phyloP scores from a whole-genome alignment of 2,113 vertebrate species.

The Bujurquina vittata region DNA sequence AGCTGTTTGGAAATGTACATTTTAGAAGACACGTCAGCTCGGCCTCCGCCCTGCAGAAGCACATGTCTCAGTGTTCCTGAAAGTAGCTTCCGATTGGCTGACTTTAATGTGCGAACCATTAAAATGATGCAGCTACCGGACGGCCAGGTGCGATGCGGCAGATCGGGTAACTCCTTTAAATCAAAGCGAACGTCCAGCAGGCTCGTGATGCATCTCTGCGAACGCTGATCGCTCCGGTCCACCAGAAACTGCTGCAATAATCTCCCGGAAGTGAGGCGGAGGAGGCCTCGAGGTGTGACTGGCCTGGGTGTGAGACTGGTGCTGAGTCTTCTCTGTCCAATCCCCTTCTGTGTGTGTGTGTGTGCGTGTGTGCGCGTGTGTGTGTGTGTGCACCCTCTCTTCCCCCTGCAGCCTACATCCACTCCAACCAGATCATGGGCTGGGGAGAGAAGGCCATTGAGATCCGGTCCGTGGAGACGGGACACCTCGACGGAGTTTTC shows the following conservation, averaged over 20 bases:
- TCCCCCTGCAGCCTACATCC: constrained; percentile 93
- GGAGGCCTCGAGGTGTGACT: constrained; percentile 60
- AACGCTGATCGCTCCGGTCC: neutral
- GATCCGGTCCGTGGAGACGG: constrained; percentile 99
- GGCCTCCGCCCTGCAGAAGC: neutral
- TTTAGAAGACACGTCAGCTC: neutral
- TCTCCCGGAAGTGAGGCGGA: constrained; percentile 69
- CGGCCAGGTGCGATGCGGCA: neutral
- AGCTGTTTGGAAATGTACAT: neutral
- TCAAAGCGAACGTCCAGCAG: neutral
- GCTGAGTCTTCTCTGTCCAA: constrained; percentile 67
- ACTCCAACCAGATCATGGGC: constrained; percentile 99
- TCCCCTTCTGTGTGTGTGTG: constrained; percentile 17
- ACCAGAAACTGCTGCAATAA: constrained; percentile 84
- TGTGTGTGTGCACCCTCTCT: constrained; percentile 14
- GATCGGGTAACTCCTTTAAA: neutral
- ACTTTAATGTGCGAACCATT: neutral
- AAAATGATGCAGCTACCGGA: neutral
- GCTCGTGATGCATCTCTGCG: neutral
- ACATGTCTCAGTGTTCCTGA: neutral
- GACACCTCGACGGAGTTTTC: constrained; percentile 99
- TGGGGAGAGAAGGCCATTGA: constrained; percentile 99
- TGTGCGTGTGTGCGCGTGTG: neutral
- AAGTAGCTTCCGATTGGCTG: neutral
- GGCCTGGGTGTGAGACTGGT: constrained; percentile 62